phyloP scores from a whole-genome alignment of 2,797 vertebrate genomes.

The Catostomus latipinnis region DNA sequence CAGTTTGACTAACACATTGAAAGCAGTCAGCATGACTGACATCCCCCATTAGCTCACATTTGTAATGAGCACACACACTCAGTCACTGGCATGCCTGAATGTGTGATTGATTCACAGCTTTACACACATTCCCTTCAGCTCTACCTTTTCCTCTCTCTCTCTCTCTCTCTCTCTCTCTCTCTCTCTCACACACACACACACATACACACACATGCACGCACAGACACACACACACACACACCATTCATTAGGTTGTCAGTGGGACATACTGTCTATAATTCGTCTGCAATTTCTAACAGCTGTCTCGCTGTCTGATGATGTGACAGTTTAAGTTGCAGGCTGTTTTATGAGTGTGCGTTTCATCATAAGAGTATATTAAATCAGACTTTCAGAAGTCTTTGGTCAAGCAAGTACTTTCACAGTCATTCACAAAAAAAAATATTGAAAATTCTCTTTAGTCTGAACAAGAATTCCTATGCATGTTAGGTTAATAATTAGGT shows the following conservation, averaged over 20 bases:
- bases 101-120: not conserved
- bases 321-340: slow-evolving; percentile 31
- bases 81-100: not conserved
- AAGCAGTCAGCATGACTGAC: slow-evolving; percentile 28
- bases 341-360: slow-evolving; percentile 30
- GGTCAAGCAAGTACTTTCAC: not conserved
- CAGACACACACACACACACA: not conserved
- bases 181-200: too few species aligned
- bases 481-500: too few species aligned
- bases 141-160: too few species aligned
- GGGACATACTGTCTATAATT: slow-evolving; percentile 46
- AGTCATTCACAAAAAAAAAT: not conserved
- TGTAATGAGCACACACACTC: slow-evolving; percentile 22
- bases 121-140: slow-evolving; percentile 13
- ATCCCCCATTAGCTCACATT: slow-evolving; percentile 30
- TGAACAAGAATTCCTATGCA: too few species aligned
- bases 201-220: too few species aligned
- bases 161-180: not conserved
- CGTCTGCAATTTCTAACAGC: slow-evolving; percentile 39
- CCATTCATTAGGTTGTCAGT: slow-evolving; percentile 41
- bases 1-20: not conserved
- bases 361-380: slow-evolving; percentile 38
- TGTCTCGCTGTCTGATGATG: slow-evolving; percentile 22
- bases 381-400: not conserved
- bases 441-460: too few species aligned